Percentiles rank a stretch among this genome's conserved stretches.
These are phyloP conservation scores for Hucho hucho DNA, from an alignment of 2,113 vertebrate species.

Conservation along the genomic window DNA sequence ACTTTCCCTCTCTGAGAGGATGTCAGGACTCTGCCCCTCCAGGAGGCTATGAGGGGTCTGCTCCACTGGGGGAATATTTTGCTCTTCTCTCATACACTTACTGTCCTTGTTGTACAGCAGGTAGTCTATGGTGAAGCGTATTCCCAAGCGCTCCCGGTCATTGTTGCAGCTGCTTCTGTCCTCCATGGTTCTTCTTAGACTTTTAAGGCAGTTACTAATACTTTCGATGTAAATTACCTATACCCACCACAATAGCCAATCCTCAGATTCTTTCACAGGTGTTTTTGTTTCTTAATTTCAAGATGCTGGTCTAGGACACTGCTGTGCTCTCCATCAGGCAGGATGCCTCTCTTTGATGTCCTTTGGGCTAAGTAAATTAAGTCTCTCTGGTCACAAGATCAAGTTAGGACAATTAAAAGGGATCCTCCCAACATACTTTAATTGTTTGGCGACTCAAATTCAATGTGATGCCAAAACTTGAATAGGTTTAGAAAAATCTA, in stretches of 20 bases:
- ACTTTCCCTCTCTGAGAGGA: conserved; percentile 29
- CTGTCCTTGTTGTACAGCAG: conserved; percentile 72
- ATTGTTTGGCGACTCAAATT: conserved; percentile 7
- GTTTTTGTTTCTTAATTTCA: conserved; percentile 23
- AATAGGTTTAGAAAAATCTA: too few relatives aligned
- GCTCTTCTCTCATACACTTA: conserved; percentile 50
- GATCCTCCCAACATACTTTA: conserved; percentile 61
- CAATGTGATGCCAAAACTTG: too few relatives aligned
- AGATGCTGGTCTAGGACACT: conserved; percentile 1
- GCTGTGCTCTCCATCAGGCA: conserved; percentile 32
- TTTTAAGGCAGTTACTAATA: conserved; percentile 50
- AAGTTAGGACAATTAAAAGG: conserved; percentile 56
- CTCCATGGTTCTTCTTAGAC: conserved; percentile 58
- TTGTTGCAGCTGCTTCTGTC: conserved; percentile 44
- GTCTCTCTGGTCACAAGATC: conserved; percentile 60
- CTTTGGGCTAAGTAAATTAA: conserved; percentile 14
- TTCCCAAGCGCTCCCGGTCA: conserved; percentile 48
- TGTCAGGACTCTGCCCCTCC: conserved; percentile 41
- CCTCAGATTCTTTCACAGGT: conserved; percentile 27
- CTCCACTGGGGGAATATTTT: conserved; percentile 33
- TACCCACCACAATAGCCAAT: not conserved
- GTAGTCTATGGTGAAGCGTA: conserved; percentile 80
- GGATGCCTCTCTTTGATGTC: conserved; percentile 20
- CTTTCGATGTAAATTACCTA: not conserved
- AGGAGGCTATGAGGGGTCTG: conserved; percentile 32